Evolutionary conservation across 2,113 vertebrate species (phyloP).

Genomic region (Megalops atlanticus): DNA sequence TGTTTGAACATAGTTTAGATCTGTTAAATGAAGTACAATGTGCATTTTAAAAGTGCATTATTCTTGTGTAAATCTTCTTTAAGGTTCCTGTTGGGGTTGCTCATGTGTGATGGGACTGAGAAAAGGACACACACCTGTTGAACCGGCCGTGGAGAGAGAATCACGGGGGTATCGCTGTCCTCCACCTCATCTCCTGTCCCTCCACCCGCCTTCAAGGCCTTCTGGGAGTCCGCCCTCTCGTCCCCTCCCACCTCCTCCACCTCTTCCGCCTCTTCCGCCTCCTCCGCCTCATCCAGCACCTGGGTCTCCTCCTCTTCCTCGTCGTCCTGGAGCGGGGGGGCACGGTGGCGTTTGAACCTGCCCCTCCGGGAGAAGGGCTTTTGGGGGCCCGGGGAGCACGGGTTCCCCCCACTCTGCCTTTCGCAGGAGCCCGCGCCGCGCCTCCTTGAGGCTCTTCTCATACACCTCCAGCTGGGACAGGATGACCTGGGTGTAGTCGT

Average conservation of each 20-base stretch:
- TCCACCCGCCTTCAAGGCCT: neutral
- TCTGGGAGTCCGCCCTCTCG: slow-evolving; percentile 31
- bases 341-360: slow-evolving; percentile 37
- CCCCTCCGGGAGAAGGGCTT: slow-evolving; percentile 22
- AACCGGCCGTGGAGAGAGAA: neutral
- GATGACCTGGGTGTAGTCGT: slow-evolving; percentile 89
- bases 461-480: slow-evolving; percentile 92
- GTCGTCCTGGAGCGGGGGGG: slow-evolving; percentile 50
- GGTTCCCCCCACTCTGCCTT: slow-evolving; percentile 85
- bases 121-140: slow-evolving; percentile 2
- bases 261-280: neutral
- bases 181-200: slow-evolving; percentile 24
- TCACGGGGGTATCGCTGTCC: slow-evolving; percentile 9
- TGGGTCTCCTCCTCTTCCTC: slow-evolving; percentile 61
- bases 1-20: no score
- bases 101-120: no score
- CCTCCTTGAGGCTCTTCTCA: slow-evolving; percentile 86
- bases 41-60: no score
- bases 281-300: slow-evolving; percentile 57
- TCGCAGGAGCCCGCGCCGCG: slow-evolving; percentile 81
- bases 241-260: slow-evolving; percentile 41
- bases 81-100: no score
- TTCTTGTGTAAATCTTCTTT: no score
- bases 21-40: neutral
- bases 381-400: slow-evolving; percentile 66